Base-by-base conservation (phyloP, 1,140 invertebrate species). In the Dysdera silvatica region DNA sequence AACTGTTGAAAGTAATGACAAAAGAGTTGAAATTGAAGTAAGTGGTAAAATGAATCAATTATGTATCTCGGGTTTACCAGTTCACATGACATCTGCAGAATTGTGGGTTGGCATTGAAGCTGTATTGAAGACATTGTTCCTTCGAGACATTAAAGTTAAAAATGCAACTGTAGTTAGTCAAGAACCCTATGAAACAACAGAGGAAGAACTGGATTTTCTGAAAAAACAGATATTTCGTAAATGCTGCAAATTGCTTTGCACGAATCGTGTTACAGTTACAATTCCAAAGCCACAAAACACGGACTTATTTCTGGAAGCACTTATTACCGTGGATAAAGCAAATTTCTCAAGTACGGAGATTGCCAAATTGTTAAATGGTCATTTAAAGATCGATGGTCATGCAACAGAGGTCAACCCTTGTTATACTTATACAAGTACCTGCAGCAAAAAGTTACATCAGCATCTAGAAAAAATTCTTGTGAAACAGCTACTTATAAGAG, bases 101-200 rank as follows among this genome's bases (percentile, higher is more conserved):
- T 32, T 61, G 2, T n/a, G 45, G 32, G n/a, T 52, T 31, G 58
- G 32, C 24, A 23, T 61, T 8, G n/a, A n/a, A n/a, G n/a, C n/a
- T n/a, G n/a, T n/a, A n/a, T n/a, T n/a, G n/a, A n/a, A n/a, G n/a
- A 20, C 32, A 2, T 16, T 52, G 12, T 32, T 61, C 0, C 26
- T 43, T 24, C 58, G 48, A 10, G 6, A 29, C 53, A 26, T n/a
- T n/a, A 16, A 53, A 52, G 33, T 59, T 26, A 26, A 41, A 10
- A 41, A n/a, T 6, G 18, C 53, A 29, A 31, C 41, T 23, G 52
- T 61, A 29, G 24, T 40, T 33, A 32, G 45, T 23, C 24, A 16
- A 18, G 12, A 14, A 6, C 37, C 58, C 23, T 61, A 41, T 53
- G 33, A 53, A 61, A 61, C 49, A 43, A 23, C 37, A 20, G 35